phyloP scores from a whole-genome alignment of 2,113 vertebrate species.

The Fulica atra region DNA sequence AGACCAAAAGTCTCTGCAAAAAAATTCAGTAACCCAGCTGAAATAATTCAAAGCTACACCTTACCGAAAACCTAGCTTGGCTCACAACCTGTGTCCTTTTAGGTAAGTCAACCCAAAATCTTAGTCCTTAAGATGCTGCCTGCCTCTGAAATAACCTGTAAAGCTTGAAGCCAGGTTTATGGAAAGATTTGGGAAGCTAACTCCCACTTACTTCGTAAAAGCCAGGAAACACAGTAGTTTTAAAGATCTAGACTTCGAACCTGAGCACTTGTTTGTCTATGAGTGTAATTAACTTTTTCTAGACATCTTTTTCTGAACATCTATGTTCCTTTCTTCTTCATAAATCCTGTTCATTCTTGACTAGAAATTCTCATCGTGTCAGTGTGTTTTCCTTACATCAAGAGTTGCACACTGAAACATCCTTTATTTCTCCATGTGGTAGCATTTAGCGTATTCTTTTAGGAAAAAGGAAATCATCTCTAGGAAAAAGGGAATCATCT shows the following conservation, averaged over 20 bases:
- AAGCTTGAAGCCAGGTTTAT: not conserved
- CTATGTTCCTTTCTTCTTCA: not conserved
- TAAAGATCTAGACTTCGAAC: not conserved
- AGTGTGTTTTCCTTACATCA: not conserved
- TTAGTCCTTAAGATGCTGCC: not conserved
- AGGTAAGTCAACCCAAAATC: not conserved
- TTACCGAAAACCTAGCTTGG: not conserved
- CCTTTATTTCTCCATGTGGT: not conserved
- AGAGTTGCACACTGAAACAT: not conserved
- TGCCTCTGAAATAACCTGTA: not conserved
- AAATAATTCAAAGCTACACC: not conserved
- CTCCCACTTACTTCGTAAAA: not conserved
- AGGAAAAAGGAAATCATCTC: not conserved
- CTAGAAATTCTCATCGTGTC: not conserved
- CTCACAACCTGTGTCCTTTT: not conserved
- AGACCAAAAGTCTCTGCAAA: not conserved
- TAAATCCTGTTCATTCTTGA: not conserved
- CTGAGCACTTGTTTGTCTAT: not conserved
- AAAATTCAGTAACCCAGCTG: not conserved
- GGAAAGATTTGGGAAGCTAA: not conserved
- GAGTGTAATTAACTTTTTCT: not conserved
- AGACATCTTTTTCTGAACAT: rapidly evolving
- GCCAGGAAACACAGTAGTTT: not conserved
- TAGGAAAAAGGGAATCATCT: not conserved
- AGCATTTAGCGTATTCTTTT: not conserved